These are phyloP conservation scores for Heliopora coerulea DNA, from an alignment of 92 coral and sea anemone species.

Conservation along the genomic window DNA sequence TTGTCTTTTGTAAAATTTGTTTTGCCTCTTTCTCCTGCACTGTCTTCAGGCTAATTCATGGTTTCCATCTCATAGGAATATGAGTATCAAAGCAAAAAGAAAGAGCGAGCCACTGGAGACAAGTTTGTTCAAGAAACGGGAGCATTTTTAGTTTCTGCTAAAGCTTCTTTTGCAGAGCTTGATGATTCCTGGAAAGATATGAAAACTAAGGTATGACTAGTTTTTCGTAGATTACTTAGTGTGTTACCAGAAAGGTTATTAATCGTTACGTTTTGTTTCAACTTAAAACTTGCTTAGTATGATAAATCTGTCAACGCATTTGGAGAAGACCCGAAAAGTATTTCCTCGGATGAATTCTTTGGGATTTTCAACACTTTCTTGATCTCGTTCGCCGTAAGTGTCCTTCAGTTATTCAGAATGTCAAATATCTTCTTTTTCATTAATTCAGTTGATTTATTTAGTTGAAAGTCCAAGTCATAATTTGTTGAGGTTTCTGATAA, in stretches of 20 bases:
- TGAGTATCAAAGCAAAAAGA: conserved; percentile 81
- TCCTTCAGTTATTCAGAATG: background rate
- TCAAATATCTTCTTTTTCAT: no score
- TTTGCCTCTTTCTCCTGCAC: background rate
- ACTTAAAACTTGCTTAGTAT: conserved; percentile 50
- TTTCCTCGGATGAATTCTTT: conserved; percentile 84
- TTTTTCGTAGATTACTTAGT: background rate
- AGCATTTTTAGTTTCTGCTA: conserved; percentile 82
- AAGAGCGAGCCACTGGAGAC: conserved; percentile 72
- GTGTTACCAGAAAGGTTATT: background rate
- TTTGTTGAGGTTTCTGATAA: no score
- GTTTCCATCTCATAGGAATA: conserved; percentile 60
- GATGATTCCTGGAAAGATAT: conserved; percentile 95
- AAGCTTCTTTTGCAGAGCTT: conserved; percentile 78
- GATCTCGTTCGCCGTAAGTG: conserved; percentile 92
- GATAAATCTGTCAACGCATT: conserved; percentile 78
- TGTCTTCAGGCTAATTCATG: background rate
- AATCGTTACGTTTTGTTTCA: background rate
- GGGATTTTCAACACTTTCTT: conserved; percentile 86
- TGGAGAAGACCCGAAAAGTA: conserved; percentile 90
- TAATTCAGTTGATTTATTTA: no score
- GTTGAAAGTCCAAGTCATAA: no score
- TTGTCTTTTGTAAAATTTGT: no score
- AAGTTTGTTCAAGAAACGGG: conserved; percentile 75
- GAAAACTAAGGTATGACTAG: conserved; percentile 76